Percentiles rank a stretch among this genome's conserved stretches.
Conservation (phyloP, 1,140 invertebrate genomes). For the Drosophila pectinifera region DNA sequence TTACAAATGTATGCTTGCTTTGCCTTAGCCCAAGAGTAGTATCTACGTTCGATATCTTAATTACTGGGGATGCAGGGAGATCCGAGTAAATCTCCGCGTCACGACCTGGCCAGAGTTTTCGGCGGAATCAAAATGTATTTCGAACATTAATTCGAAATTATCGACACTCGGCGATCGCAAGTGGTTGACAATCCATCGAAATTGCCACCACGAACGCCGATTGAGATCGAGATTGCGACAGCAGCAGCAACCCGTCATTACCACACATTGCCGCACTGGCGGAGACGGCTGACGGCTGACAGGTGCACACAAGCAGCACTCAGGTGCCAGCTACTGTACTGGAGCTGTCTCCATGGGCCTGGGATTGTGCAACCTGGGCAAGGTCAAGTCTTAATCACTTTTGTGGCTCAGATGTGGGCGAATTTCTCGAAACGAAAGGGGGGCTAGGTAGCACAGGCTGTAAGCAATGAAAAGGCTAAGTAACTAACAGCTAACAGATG, state of each 20-base stretch:
- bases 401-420: constrained; percentile 41
- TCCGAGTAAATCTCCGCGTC: too few species aligned
- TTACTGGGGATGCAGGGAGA: too few species aligned
- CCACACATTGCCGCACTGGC: constrained; percentile 61
- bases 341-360: constrained; percentile 2
- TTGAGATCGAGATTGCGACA: constrained; percentile 50
- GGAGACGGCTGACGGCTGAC: constrained; percentile 22
- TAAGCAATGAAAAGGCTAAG: neutral
- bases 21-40: too few species aligned
- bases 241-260: constrained; percentile 27
- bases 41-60: too few species aligned
- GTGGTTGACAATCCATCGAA: constrained; percentile 51
- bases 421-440: neutral
- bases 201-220: constrained; percentile 27
- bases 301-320: constrained; percentile 18
- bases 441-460: too few species aligned
- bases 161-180: too few species aligned
- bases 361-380: constrained; percentile 36
- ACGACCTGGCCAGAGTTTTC: too few species aligned
- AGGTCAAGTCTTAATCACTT: constrained; percentile 38
- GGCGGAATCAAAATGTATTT: constrained; percentile 9
- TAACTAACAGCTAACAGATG: too few species aligned
- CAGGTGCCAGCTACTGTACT: constrained; percentile 31
- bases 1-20: too few species aligned
- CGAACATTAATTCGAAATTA: too few species aligned